A percentile compares a stretch with the other conserved stretches of the same genome.
Conservation (phyloP, 2,888 invertebrate genomes). For the Platypus cylindrus region DNA sequence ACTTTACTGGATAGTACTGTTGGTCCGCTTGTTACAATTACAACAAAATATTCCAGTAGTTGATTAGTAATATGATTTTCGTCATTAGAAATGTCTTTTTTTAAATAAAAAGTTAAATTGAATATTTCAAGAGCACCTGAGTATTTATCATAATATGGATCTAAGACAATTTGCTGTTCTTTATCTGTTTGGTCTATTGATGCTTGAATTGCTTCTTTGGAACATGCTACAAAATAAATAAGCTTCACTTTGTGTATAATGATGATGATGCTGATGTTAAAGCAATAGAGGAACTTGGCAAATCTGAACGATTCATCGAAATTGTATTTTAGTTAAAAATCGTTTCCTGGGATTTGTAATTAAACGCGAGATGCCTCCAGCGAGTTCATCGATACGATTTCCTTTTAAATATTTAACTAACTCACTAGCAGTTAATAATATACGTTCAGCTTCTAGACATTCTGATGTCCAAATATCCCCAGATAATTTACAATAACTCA, state of each 20-base stretch:
- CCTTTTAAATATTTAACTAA: too few relatives aligned
- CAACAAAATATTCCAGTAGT: slow-evolving; percentile 16
- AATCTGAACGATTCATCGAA: too few relatives aligned
- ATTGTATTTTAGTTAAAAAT: too few relatives aligned
- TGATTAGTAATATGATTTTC: slow-evolving; percentile 3
- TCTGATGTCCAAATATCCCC: slow-evolving; percentile 17
- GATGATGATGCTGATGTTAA: too few relatives aligned
- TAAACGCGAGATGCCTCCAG: too few relatives aligned
- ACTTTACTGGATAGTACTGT: slow-evolving; percentile 18
- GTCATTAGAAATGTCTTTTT: slow-evolving; percentile 7
- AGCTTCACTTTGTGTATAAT: too few relatives aligned
- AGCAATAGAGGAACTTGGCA: too few relatives aligned
- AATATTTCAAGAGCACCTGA: slow-evolving; percentile 16
- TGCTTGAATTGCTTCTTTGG: slow-evolving; percentile 17
- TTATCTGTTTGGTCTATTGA: slow-evolving; percentile 6
- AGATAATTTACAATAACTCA: slow-evolving; percentile 17
- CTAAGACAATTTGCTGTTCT: too few relatives aligned
- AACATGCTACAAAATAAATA: slow-evolving; percentile 10
- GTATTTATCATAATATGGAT: slow-evolving; percentile 5
- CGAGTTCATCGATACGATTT: too few relatives aligned
- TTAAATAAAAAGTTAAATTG: slow-evolving; percentile 12
- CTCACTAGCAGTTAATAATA: slow-evolving; percentile 20
- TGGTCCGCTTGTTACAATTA: slow-evolving; percentile 15
- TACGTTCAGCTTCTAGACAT: slow-evolving; percentile 21
- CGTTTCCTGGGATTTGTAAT: too few relatives aligned